Evolutionary conservation across 2,113 vertebrate genomes (phyloP).

Genomic region (Grallaria varia): DNA sequence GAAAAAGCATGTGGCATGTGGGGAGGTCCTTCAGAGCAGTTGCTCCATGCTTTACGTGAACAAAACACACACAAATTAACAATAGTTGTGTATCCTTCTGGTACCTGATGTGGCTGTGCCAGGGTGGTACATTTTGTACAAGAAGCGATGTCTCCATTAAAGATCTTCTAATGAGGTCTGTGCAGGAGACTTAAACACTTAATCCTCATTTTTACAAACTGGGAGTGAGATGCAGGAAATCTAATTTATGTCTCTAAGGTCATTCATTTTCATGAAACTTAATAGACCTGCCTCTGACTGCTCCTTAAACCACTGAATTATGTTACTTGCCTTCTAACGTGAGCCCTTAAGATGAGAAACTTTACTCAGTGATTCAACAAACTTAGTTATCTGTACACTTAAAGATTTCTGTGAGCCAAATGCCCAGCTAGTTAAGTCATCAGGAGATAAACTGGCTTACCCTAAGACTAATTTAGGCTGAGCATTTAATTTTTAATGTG

Average conservation of each 20-base stretch:
- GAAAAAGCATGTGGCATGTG: background rate
- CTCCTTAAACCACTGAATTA: constrained; percentile 46
- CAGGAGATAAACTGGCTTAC: background rate
- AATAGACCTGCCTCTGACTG: constrained; percentile 47
- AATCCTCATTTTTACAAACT: constrained; percentile 53
- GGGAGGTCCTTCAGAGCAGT: background rate
- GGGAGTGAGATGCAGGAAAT: constrained; percentile 33
- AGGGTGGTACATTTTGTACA: background rate
- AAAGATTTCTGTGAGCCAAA: background rate
- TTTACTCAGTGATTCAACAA: background rate
- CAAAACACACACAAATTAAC: accelerated
- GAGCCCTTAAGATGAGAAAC: background rate
- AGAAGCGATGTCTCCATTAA: background rate
- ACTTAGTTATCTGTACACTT: background rate
- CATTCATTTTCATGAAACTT: constrained; percentile 54
- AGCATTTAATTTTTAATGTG: background rate
- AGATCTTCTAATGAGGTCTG: constrained; percentile 1
- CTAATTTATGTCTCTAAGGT: constrained; percentile 58
- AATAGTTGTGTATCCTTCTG: accelerated
- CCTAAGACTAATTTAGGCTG: background rate
- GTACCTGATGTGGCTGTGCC: background rate
- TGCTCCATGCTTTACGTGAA: background rate
- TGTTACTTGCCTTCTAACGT: background rate
- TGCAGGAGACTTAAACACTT: constrained; percentile 40
- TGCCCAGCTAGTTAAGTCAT: background rate